Evolutionary conservation across 2,113 vertebrate species (phyloP).

Genomic region (Onychorhynchus coronatus): DNA sequence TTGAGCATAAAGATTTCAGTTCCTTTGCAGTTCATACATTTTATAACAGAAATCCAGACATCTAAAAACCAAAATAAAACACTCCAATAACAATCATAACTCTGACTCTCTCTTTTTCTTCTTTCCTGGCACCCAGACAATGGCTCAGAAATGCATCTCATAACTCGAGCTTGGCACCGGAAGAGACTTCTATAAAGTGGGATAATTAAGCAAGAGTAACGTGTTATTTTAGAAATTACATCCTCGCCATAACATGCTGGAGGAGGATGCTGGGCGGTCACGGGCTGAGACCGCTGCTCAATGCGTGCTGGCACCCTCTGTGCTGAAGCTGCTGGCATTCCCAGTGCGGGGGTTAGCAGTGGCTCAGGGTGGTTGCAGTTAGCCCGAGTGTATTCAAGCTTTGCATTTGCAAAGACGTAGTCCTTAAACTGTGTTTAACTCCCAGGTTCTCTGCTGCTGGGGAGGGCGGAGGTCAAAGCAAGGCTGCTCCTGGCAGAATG

Average conservation of each 20-base stretch:
- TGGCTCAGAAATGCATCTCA: conserved; percentile 25
- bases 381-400: neutral
- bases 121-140: conserved; percentile 42
- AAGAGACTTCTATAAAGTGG: conserved; percentile 51
- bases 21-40: conserved; percentile 58
- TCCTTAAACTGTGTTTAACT: neutral
- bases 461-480: neutral
- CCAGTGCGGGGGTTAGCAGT: neutral
- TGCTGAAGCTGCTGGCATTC: rapidly evolving
- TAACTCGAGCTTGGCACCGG: conserved; percentile 5
- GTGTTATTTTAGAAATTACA: conserved; percentile 63
- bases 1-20: conserved; percentile 49
- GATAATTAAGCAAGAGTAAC: conserved; percentile 57
- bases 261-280: neutral
- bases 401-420: neutral
- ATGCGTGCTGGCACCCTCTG: neutral
- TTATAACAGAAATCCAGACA: conserved; percentile 60
- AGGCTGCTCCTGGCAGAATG: conserved; percentile 11
- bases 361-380: neutral
- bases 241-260: neutral
- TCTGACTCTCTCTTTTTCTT: conserved; percentile 27
- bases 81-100: conserved; percentile 56
- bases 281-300: neutral
- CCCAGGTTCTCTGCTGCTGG: neutral
- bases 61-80: conserved; percentile 59